These are phyloP conservation scores for Salvator merianae DNA, from an alignment of 2,113 vertebrate genomes.

Conservation along the genomic window DNA sequence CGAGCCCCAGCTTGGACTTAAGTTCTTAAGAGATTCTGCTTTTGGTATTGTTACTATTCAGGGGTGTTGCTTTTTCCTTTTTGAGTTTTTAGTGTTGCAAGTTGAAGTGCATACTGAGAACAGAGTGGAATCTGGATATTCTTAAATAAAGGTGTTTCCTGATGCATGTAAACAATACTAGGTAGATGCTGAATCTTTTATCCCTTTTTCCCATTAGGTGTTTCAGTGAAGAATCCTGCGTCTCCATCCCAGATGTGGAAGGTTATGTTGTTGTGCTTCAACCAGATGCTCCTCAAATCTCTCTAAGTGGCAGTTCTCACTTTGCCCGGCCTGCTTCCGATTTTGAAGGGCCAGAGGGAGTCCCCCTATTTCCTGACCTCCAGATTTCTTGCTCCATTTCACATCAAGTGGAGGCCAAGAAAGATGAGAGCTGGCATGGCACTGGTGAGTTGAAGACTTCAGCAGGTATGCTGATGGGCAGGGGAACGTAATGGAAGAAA, in stretches of 20 bases:
- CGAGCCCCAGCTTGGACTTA: too few relatives aligned
- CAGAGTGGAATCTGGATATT: neutral
- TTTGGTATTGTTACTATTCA: too few relatives aligned
- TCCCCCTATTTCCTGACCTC: conserved; percentile 91
- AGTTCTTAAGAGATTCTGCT: too few relatives aligned
- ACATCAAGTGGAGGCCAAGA: conserved; percentile 81
- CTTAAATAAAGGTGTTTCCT: neutral
- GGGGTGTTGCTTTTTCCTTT: neutral
- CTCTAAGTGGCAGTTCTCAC: conserved; percentile 87
- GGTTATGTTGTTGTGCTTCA: conserved; percentile 96
- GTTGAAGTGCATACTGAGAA: neutral
- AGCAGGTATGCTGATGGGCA: neutral
- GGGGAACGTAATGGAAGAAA: accelerated
- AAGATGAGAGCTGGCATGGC: conserved; percentile 78
- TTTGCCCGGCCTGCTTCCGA: conserved; percentile 88
- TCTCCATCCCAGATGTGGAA: conserved; percentile 92
- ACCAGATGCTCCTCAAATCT: conserved; percentile 95
- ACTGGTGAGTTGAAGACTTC: conserved; percentile 62
- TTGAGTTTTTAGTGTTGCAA: neutral
- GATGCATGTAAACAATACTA: neutral
- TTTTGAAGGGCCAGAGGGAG: conserved; percentile 86
- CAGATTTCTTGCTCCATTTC: conserved; percentile 94
- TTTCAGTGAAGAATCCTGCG: conserved; percentile 95
- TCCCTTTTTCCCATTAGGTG: conserved; percentile 77
- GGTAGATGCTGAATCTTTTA: neutral